Evolutionary conservation across 2,113 vertebrate genomes (phyloP).

Genomic region (Chaetops frenatus): DNA sequence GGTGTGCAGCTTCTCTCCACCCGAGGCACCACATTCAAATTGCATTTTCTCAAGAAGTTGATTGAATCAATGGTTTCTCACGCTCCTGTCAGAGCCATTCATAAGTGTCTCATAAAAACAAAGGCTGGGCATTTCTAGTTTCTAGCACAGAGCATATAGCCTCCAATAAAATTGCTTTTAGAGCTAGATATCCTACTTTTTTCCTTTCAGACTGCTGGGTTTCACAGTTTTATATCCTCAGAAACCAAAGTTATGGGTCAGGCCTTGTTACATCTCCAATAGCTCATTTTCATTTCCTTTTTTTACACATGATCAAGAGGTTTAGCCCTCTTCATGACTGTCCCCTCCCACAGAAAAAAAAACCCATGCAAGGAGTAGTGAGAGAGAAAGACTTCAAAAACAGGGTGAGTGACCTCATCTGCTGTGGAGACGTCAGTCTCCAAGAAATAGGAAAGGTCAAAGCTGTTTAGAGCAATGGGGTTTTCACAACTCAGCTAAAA

Average conservation of each 20-base stretch:
- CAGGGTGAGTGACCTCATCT: conserved; percentile 41
- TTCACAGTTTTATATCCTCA: background rate
- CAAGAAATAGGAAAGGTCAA: conserved; percentile 51
- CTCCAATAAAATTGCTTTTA: background rate
- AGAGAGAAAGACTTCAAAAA: conserved; percentile 42
- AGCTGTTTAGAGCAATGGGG: background rate
- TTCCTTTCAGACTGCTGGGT: background rate
- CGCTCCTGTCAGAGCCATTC: background rate
- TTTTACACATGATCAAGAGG: conserved; percentile 43
- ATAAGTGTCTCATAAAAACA: background rate
- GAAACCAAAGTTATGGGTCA: conserved; percentile 10
- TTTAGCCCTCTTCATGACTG: conserved; percentile 34
- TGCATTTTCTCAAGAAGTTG: background rate
- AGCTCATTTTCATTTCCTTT: conserved; percentile 55
- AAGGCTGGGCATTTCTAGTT: background rate
- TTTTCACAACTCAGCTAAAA: conserved; percentile 17
- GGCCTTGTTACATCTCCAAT: background rate
- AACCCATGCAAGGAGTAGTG: background rate
- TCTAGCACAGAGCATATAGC: background rate
- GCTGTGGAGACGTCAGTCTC: background rate
- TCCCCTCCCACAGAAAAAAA: conserved; percentile 58
- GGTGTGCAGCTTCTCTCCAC: background rate
- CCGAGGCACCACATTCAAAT: background rate
- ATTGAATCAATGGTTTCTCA: conserved; percentile 18
- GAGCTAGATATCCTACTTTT: background rate